phyloP scores from a whole-genome alignment of 37 sponge, comb jelly and placozoan genomes.

The Amphimedon queenslandica region DNA sequence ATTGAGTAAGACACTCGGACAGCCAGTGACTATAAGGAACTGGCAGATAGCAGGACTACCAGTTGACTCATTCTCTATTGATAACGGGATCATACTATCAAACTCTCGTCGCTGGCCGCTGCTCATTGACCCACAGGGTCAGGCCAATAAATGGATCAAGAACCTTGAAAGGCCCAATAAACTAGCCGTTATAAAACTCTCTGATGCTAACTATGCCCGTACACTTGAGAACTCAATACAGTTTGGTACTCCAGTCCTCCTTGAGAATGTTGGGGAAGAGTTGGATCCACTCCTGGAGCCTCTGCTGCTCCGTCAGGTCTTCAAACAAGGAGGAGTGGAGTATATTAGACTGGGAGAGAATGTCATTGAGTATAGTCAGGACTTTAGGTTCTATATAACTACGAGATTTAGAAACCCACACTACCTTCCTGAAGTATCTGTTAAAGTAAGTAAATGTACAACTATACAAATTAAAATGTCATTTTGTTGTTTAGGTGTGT shows the following conservation, averaged over 20 bases:
- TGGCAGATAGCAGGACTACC: slow-evolving; percentile 98
- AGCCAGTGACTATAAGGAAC: slow-evolving; percentile 92
- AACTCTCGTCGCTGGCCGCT: slow-evolving; percentile 97
- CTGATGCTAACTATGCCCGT: slow-evolving; percentile 95
- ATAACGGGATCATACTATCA: slow-evolving; percentile 91
- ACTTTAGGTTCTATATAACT: slow-evolving; percentile 97
- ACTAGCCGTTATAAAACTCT: slow-evolving; percentile 90
- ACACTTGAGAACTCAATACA: slow-evolving; percentile 98
- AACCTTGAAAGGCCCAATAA: slow-evolving; percentile 95
- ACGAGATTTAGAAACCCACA: slow-evolving; percentile 98
- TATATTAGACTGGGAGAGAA: slow-evolving; percentile 95
- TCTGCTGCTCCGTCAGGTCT: slow-evolving; percentile 91
- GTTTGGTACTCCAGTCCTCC: slow-evolving; percentile 92
- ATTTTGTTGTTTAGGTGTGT: slow-evolving; percentile 46
- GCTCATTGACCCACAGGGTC: slow-evolving; percentile 98
- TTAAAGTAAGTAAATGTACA: slow-evolving; percentile 73
- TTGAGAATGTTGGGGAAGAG: slow-evolving; percentile 95
- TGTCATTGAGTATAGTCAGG: slow-evolving; percentile 92
- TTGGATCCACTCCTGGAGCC: slow-evolving; percentile 97
- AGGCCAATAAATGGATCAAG: slow-evolving; percentile 99
- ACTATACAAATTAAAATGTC: no score
- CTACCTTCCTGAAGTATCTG: slow-evolving; percentile 98
- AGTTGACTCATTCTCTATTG: slow-evolving; percentile 95
- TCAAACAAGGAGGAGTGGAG: slow-evolving; percentile 90
- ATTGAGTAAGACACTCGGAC: slow-evolving; percentile 83